Conservation (phyloP, 2,888 invertebrate genomes). For the Chloroclysta siterata region DNA sequence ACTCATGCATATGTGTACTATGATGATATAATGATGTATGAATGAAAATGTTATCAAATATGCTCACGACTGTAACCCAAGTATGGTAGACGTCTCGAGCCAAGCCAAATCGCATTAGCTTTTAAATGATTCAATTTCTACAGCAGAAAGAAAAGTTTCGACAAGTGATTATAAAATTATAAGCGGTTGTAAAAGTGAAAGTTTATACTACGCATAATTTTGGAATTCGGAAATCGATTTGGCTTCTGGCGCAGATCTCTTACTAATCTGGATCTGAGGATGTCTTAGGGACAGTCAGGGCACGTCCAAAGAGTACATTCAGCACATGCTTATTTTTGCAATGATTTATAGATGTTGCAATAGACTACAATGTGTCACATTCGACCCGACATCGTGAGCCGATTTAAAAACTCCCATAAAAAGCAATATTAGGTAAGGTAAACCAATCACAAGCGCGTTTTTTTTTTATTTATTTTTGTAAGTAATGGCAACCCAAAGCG, state of each 20-base stretch:
- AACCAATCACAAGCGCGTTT: conserved; percentile 82
- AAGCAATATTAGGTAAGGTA: conserved; percentile 79
- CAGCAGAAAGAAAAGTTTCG: background rate
- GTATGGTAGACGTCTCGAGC: background rate
- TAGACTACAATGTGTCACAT: conserved; percentile 47
- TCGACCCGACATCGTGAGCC: conserved; percentile 76
- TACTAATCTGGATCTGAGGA: background rate
- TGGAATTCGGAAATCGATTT: no score
- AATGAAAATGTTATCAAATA: background rate
- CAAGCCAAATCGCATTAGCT: background rate
- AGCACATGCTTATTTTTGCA: background rate
- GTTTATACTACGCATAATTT: background rate
- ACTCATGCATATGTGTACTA: conserved; percentile 78
- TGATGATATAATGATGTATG: conserved; percentile 49
- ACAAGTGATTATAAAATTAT: background rate
- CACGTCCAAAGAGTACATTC: background rate
- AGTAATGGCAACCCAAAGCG: conserved; percentile 80
- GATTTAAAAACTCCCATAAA: conserved; percentile 51
- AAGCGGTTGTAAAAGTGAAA: background rate
- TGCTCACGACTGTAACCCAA: background rate
- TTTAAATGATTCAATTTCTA: background rate
- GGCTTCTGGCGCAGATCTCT: no score
- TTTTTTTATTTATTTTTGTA: conserved; percentile 46
- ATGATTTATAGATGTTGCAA: conserved; percentile 49
- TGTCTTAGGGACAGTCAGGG: background rate